These are phyloP conservation scores for Zoanthus solanderi DNA, from an alignment of 92 coral and sea anemone species.

Conservation along the genomic window DNA sequence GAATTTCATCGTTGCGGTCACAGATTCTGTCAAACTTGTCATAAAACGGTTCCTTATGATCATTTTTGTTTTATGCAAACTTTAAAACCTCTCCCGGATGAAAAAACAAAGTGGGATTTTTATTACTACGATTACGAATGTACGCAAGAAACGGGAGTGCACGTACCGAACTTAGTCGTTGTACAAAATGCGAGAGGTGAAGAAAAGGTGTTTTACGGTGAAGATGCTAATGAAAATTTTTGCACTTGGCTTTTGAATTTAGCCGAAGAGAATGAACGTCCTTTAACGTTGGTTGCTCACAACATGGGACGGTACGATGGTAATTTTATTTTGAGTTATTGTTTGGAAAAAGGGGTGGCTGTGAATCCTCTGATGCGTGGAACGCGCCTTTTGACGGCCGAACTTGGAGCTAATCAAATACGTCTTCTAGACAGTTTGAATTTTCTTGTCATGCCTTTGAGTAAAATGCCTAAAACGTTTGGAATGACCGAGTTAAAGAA, in stretches of 20 bases:
- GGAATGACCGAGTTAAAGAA: slow-evolving; percentile 23
- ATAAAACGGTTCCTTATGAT: too few species aligned
- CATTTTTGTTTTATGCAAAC: too few species aligned
- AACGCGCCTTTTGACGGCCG: not conserved
- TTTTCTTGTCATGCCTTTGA: slow-evolving; percentile 42
- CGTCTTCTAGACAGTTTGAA: slow-evolving; percentile 39
- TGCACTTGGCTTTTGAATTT: not conserved
- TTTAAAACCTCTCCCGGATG: too few species aligned
- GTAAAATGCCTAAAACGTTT: slow-evolving; percentile 45
- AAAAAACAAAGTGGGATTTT: not conserved
- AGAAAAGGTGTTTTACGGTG: not conserved
- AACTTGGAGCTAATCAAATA: not conserved
- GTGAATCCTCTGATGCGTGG: not conserved
- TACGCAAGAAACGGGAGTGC: not conserved
- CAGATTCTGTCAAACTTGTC: too few species aligned
- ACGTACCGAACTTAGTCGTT: not conserved
- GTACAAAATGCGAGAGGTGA: not conserved
- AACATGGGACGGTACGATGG: slow-evolving; percentile 27
- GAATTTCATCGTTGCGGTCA: too few species aligned
- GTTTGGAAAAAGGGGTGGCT: slow-evolving; percentile 10
- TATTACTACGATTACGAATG: slow-evolving; percentile 28
- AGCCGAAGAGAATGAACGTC: not conserved
- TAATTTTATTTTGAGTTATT: slow-evolving; percentile 36
- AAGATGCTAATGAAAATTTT: not conserved
- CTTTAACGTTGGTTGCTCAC: slow-evolving; percentile 16